Conservation (phyloP, 2,113 vertebrate species). For the Tyto alba region DNA sequence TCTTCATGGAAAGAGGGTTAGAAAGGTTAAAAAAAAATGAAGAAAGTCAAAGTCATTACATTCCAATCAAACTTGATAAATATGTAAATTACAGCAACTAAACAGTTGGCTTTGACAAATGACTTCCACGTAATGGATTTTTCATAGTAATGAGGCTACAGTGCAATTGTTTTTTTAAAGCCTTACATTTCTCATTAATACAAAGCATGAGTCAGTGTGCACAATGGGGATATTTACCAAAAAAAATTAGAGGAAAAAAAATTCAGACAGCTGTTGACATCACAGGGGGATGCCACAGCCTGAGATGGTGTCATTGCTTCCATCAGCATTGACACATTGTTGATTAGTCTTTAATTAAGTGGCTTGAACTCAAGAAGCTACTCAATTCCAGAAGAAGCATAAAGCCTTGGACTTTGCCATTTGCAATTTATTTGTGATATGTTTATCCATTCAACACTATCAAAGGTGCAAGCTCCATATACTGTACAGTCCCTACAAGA, state of each 20-base stretch:
- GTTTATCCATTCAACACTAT: background rate
- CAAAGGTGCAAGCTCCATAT: background rate
- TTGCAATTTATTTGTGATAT: background rate
- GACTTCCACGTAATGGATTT: constrained; percentile 81
- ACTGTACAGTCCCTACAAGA: background rate
- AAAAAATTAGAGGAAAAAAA: background rate
- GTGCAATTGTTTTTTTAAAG: constrained; percentile 76
- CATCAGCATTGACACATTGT: background rate
- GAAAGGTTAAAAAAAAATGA: constrained; percentile 66
- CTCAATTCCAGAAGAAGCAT: background rate
- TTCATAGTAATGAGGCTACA: constrained; percentile 80
- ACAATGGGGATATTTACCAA: background rate
- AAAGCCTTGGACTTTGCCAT: background rate
- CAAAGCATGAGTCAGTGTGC: background rate
- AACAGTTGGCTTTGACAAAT: constrained; percentile 84
- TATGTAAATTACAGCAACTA: constrained; percentile 85
- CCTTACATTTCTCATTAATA: constrained; percentile 58
- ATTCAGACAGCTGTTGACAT: background rate
- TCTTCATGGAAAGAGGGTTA: constrained; percentile 40
- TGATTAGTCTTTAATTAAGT: background rate
- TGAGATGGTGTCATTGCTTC: background rate
- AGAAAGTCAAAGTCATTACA: constrained; percentile 77
- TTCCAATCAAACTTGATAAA: constrained; percentile 89
- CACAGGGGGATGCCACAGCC: background rate
- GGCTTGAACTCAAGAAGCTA: background rate